phyloP scores from a whole-genome alignment of 1,140 invertebrate genomes.

The Tenebrio molitor region DNA sequence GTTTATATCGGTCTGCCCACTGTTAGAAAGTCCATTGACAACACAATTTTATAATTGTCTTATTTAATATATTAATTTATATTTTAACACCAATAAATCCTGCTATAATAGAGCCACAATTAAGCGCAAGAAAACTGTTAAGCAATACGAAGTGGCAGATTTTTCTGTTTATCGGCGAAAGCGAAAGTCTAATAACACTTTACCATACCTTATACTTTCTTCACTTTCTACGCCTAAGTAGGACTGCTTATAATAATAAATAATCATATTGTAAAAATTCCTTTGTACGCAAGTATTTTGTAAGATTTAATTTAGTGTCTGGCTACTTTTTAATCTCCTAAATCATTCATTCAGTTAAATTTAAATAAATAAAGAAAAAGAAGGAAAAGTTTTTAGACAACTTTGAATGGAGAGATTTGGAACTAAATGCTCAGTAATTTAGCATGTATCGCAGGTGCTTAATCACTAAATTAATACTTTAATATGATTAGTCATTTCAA shows the following conservation, averaged over 20 bases:
- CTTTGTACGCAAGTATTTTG: constrained; percentile 17
- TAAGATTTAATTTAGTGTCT: constrained; percentile 31
- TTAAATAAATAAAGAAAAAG: constrained; percentile 5
- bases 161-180: constrained; percentile 44
- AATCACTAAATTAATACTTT: too few species aligned
- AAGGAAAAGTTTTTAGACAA: not conserved
- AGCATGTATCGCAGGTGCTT: too few species aligned
- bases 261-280: constrained; percentile 34
- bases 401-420: too few species aligned
- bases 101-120: constrained; percentile 19
- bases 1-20: not conserved
- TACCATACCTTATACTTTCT: constrained; percentile 42
- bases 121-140: constrained; percentile 21
- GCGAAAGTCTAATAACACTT: constrained; percentile 47
- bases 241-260: constrained; percentile 38
- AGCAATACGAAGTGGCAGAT: constrained; percentile 31
- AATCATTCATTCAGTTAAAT: not conserved
- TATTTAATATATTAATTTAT: constrained; percentile 8
- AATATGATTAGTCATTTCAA: too few species aligned
- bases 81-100: constrained; percentile 19
- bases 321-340: constrained; percentile 2
- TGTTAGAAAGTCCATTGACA: not conserved
- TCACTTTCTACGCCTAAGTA: constrained; percentile 41
- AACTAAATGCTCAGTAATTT: too few species aligned
- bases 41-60: not conserved